A percentile compares a stretch with the other conserved stretches of the same genome.
phyloP scores from a whole-genome alignment of 2,797 vertebrate species.

The Bovichtus variegatus region DNA sequence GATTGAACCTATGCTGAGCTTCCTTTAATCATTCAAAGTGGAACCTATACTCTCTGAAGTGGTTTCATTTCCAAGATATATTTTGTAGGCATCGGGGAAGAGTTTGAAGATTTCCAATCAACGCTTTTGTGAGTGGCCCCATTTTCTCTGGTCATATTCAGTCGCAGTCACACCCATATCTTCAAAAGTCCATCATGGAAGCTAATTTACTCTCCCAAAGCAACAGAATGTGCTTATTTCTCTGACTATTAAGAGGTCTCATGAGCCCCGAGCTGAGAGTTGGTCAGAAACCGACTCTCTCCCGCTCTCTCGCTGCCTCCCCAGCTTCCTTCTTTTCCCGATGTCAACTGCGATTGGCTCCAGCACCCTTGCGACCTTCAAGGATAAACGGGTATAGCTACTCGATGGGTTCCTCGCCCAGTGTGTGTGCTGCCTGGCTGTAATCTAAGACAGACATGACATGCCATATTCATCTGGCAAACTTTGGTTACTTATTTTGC shows the following conservation, averaged over 20 bases:
- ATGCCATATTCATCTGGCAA: constrained; percentile 6
- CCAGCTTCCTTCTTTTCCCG: neutral
- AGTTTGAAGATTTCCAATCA: constrained; percentile 41
- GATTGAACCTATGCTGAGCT: no score
- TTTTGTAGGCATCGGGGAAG: constrained; percentile 22
- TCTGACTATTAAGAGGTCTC: constrained; percentile 40
- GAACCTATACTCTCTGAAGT: neutral
- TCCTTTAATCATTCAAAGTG: constrained; percentile 24
- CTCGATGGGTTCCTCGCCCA: neutral
- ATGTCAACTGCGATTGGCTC: neutral
- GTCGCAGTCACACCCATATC: constrained; percentile 35
- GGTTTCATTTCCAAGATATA: constrained; percentile 27
- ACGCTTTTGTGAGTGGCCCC: constrained; percentile 27
- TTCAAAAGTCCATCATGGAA: constrained; percentile 55
- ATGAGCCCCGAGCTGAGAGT: constrained; percentile 21
- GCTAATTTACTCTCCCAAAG: constrained; percentile 47
- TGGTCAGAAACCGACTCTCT: constrained; percentile 12
- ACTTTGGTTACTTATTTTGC: neutral
- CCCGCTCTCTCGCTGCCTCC: constrained; percentile 4
- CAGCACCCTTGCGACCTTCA: neutral
- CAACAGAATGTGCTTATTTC: constrained; percentile 50
- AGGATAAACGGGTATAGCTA: neutral
- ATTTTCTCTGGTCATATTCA: constrained; percentile 38
- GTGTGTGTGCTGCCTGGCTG: neutral
- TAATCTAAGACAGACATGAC: neutral